Base-by-base conservation (phyloP, 2,797 vertebrate species). In the Catostomus latipinnis region DNA sequence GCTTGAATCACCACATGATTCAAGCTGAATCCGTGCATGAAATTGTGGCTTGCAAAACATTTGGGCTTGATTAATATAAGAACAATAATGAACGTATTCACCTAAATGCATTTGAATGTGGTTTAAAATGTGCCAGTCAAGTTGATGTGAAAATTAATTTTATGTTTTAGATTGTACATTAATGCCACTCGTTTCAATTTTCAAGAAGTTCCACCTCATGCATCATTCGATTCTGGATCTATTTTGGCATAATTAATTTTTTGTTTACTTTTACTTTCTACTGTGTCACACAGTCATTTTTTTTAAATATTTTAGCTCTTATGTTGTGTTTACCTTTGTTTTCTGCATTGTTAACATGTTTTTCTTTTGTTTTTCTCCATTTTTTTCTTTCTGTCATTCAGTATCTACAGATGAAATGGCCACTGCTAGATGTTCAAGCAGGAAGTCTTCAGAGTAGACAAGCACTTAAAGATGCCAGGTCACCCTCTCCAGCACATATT, bases 341-440 rank as follows among this genome's bases (percentile, higher is more conserved):
- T 91, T 95, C 93, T 95, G 92, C 93, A 93, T 95, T 96, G 89
- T 92, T 95, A 96, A 94, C 94, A 94, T 95, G 93, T 93, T 91
- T 95, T 95, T 92, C 95, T 94, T 80, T 87, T 86, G 75, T 91
- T 91, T 93, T 4, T 95, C 87, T 91, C 87, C 93, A 93, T 94
- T 93, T 88, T 93, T 94, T 95, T 94, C 93, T 95, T 94, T 95
- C 94, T 93, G 73, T 90, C 94, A 91, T 95, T 92, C 89, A 99
- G 97, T 99, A 99, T 92, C 96, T 99, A 92, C 98, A 99, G 96
- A 99, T 99, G 98, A 99, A 99, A 97, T 99, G 98, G 98, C 98
- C 98, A 85, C 95, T 99, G 92, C 95, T 99, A 93, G 98, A 99
- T 94, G 97, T 99, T 94, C 97, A 99, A 95, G 96, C 95, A 92